A percentile compares a stretch with the other conserved stretches of the same genome.
Conservation (phyloP, 2,113 vertebrate genomes). For the Xyrauchen texanus region DNA sequence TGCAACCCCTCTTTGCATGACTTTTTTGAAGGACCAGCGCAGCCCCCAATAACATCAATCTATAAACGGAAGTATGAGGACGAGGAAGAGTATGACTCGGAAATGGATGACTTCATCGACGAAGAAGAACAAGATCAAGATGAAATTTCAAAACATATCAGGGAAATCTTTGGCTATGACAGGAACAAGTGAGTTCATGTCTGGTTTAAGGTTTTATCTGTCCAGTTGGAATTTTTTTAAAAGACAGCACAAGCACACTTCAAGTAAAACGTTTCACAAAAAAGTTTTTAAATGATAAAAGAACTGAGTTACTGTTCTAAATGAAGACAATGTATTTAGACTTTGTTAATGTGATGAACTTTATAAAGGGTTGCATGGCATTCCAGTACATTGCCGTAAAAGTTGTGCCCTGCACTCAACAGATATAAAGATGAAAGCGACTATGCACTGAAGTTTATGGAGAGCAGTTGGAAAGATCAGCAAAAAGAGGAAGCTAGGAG, state of each 20-base stretch:
- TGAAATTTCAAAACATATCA: slow-evolving; percentile 94
- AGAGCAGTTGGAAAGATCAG: slow-evolving; percentile 94
- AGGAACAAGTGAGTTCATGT: slow-evolving; percentile 75
- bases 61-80: slow-evolving; percentile 83
- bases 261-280: too few species aligned
- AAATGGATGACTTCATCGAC: slow-evolving; percentile 99
- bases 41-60: slow-evolving; percentile 78
- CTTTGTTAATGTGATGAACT: too few species aligned
- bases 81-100: slow-evolving; percentile 90
- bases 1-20: not conserved
- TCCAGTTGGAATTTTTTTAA: too few species aligned
- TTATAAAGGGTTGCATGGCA: too few species aligned
- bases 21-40: slow-evolving; percentile 63
- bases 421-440: slow-evolving; percentile 98
- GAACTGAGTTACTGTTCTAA: too few species aligned
- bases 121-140: slow-evolving; percentile 88
- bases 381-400: too few species aligned
- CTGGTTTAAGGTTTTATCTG: not conserved
- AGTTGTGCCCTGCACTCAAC: not conserved
- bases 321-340: too few species aligned
- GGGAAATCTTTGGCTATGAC: slow-evolving; percentile 97
- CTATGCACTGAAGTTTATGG: slow-evolving; percentile 97
- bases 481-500: slow-evolving; percentile 97
- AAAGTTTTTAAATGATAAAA: too few species aligned
- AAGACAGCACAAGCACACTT: too few species aligned